phyloP scores from a whole-genome alignment of 2,797 vertebrate species.

The Gorsachius magnificus region DNA sequence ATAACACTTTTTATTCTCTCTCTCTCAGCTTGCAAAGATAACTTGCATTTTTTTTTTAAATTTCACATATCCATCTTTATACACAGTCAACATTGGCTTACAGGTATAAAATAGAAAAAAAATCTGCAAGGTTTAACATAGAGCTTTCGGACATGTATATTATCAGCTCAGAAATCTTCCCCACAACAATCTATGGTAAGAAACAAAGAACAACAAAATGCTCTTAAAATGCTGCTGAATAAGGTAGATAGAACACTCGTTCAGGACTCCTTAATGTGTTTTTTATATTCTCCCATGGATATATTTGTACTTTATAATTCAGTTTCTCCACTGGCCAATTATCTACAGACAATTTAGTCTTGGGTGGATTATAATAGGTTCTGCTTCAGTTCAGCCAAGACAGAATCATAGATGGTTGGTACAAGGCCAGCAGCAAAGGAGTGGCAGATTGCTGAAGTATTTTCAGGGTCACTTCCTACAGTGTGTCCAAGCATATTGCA shows the following conservation, averaged over 20 bases:
- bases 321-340: conserved; percentile 28
- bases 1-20: neutral
- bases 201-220: neutral
- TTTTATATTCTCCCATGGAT: neutral
- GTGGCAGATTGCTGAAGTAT: conserved; percentile 2
- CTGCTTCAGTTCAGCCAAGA: conserved; percentile 43
- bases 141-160: neutral
- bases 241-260: neutral
- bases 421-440: conserved; percentile 25
- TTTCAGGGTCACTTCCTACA: conserved; percentile 26
- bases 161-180: neutral
- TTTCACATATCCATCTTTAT: neutral
- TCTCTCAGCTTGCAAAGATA: neutral
- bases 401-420: neutral
- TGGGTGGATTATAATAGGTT: conserved; percentile 38
- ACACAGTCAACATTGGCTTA: neutral
- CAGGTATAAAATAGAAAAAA: neutral
- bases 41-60: neutral
- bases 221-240: neutral
- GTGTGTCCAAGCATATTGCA: neutral
- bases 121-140: neutral
- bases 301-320: conserved; percentile 32
- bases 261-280: neutral
- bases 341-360: conserved; percentile 39
- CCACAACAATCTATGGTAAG: neutral